Conservation (phyloP, 92 coral and sea anemone species). For the Zoanthus sansibaricus region DNA sequence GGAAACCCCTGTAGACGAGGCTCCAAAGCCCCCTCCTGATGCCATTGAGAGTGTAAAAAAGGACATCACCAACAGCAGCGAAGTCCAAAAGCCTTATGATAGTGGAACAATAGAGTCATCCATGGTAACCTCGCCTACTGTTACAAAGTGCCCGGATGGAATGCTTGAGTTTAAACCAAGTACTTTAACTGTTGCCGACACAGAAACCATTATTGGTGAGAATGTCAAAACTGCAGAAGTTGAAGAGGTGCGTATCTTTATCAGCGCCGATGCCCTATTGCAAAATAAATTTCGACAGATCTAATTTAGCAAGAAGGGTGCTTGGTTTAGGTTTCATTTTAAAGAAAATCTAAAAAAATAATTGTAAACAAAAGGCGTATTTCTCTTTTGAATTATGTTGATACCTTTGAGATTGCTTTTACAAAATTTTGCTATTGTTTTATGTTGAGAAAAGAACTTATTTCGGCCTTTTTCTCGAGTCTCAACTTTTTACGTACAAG, state of each 20-base stretch:
- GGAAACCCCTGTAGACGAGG: too few species aligned
- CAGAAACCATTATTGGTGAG: background rate
- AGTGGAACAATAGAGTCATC: background rate
- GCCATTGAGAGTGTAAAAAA: background rate
- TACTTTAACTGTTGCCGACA: background rate
- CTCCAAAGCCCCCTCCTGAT: constrained; percentile 34
- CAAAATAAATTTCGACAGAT: background rate
- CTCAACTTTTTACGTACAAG: too few species aligned
- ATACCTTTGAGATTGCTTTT: too few species aligned
- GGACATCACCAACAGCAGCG: background rate
- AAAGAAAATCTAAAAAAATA: too few species aligned
- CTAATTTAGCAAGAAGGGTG: background rate
- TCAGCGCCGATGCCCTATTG: constrained; percentile 2
- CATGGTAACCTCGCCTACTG: constrained; percentile 21
- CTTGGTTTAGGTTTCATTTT: background rate
- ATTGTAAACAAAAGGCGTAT: background rate
- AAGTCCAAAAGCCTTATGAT: background rate
- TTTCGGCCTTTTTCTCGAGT: too few species aligned
- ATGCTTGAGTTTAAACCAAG: background rate
- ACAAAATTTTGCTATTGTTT: too few species aligned
- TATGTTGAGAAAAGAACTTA: too few species aligned
- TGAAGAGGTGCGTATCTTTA: background rate
- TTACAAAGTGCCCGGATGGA: constrained; percentile 24
- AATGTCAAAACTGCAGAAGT: background rate
- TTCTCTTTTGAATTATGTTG: too few species aligned